A percentile compares a stretch with the other conserved stretches of the same genome.
Evolutionary conservation across 2,113 vertebrate genomes (phyloP).

Genomic region (Ibidorhyncha struthersii): DNA sequence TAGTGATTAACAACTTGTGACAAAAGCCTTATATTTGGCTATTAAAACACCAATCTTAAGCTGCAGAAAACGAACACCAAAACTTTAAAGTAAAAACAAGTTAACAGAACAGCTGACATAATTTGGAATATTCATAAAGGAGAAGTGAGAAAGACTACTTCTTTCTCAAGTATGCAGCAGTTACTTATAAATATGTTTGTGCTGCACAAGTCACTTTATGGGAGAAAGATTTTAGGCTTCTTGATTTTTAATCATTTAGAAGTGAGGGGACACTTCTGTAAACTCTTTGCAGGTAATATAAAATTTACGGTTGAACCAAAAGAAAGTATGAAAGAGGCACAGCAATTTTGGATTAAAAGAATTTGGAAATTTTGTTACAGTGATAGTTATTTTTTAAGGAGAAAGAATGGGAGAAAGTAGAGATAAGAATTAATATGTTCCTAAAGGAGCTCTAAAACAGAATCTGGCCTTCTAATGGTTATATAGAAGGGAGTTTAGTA

Average conservation of each 20-base stretch:
- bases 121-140: background rate
- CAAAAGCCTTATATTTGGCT: background rate
- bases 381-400: background rate
- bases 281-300: background rate
- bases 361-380: background rate
- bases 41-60: background rate
- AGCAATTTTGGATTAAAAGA: background rate
- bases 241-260: background rate
- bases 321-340: background rate
- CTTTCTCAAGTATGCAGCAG: background rate
- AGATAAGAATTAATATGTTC: background rate
- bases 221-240: background rate
- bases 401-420: background rate
- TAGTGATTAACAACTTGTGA: background rate
- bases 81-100: background rate
- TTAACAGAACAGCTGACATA: background rate
- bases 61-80: background rate
- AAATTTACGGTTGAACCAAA: background rate
- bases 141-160: background rate
- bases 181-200: background rate
- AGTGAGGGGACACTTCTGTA: background rate
- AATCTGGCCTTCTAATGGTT: background rate
- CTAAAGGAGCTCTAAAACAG: background rate
- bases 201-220: background rate
- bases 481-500: background rate